Evolutionary conservation across 2,797 vertebrate species (phyloP).

Genomic region (Neoniphon sammara): DNA sequence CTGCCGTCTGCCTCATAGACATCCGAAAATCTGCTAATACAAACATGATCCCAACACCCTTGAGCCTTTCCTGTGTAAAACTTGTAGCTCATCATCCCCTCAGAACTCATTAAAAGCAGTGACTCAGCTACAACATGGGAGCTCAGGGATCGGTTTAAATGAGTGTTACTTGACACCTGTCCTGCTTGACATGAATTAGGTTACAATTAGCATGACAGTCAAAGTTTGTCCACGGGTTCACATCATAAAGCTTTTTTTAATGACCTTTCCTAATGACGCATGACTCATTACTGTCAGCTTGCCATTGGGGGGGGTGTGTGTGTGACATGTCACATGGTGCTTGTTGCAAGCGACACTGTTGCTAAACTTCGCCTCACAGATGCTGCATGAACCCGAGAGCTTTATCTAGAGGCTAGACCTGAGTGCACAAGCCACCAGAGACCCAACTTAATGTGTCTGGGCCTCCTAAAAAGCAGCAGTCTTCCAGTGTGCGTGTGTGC

Average conservation of each 20-base stretch:
- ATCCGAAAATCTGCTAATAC: constrained; percentile 11
- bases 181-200: background rate
- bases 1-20: constrained; percentile 30
- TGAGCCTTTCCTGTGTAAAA: constrained; percentile 2
- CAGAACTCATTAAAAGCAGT: constrained; percentile 35
- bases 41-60: constrained; percentile 25
- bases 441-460: constrained; percentile 49
- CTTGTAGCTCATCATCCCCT: background rate
- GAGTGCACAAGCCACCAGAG: constrained; percentile 40
- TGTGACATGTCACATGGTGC: constrained; percentile 39
- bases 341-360: constrained; percentile 46
- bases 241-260: constrained; percentile 13
- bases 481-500: constrained; percentile 21
- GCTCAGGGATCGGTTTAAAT: constrained; percentile 12
- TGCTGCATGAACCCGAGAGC: constrained; percentile 41
- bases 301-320: constrained; percentile 12
- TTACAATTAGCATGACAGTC: constrained; percentile 6
- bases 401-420: constrained; percentile 44
- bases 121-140: constrained; percentile 26
- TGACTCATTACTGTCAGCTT: constrained; percentile 62
- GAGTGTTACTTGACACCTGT: background rate
- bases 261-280: constrained; percentile 38
- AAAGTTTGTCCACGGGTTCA: constrained; percentile 5
- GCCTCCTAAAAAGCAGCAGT: constrained; percentile 40
- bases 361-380: constrained; percentile 49